Base-by-base conservation (phyloP, 2,888 invertebrate genomes). In the Electrophaes corylata region DNA sequence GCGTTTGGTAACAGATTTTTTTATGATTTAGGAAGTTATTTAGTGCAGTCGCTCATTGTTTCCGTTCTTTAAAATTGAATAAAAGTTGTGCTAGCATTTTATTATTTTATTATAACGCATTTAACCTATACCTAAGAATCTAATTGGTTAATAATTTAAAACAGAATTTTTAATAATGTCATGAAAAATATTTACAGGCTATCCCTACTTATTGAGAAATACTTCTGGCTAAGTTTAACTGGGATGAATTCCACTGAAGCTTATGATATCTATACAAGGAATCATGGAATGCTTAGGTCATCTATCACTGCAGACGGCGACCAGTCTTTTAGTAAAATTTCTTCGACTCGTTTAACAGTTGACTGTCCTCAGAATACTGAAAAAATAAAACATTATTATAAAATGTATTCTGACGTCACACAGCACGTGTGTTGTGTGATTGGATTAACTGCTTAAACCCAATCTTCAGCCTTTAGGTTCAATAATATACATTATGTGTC, bases 361-460 rank as follows among this genome's bases (percentile, higher is more conserved):
- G 58, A 89, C 90, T 33, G 84, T 84, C 64, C 88, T 75, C 41
- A 88, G 72, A 66, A 88, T 87, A 39, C 91, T 90, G 87, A 23
- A 87, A 88, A 50, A 70, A 63, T 64, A 60, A 65, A 54, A 63
- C 5, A 26, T 26, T 26, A 20, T 20, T 20, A 20, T 5, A 20
- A 20, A 20, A 4, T 4, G 5, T 20, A 20, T 20, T 20, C 5
- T 20, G 4, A 4, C 5, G 20, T 5, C 20, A 1, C 20, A 4
- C n/a, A n/a, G n/a, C n/a, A n/a, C n/a, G n/a, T n/a, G n/a, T n/a
- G n/a, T n/a, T n/a, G n/a, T n/a, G n/a, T n/a, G n/a, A n/a, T n/a
- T n/a, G n/a, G n/a, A n/a, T n/a, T n/a, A n/a, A n/a, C n/a, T n/a
- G n/a, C n/a, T n/a, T n/a, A n/a, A n/a, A n/a, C n/a, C n/a, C n/a